phyloP scores from a whole-genome alignment of 2,797 vertebrate genomes.

The Gymnothorax javanicus region DNA sequence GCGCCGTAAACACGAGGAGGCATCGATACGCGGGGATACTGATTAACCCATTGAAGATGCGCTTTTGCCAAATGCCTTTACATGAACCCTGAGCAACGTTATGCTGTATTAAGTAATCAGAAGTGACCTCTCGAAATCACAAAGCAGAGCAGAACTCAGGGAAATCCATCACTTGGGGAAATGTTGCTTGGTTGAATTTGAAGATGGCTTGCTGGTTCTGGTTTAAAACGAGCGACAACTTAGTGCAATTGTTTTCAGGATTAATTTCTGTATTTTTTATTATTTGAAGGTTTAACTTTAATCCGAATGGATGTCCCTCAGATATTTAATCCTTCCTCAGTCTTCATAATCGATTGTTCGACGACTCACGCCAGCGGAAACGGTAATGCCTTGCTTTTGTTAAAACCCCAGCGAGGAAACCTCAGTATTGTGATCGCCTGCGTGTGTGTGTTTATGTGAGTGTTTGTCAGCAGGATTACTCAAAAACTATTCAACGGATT shows the following conservation, averaged over 20 bases:
- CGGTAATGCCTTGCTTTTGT: too few species aligned
- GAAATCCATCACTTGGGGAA: not conserved
- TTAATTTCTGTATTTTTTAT: not conserved
- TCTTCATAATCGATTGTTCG: too few species aligned
- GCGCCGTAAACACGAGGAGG: not conserved
- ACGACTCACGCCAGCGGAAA: too few species aligned
- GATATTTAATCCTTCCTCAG: too few species aligned
- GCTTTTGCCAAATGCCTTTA: not conserved
- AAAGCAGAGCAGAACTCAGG: not conserved
- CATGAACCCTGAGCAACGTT: not conserved
- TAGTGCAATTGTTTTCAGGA: not conserved
- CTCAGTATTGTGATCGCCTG: too few species aligned
- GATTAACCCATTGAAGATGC: not conserved
- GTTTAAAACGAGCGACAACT: not conserved
- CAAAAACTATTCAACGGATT: too few species aligned
- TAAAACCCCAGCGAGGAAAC: too few species aligned
- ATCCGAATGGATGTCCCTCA: not conserved
- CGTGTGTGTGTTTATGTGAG: too few species aligned
- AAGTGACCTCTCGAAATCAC: not conserved
- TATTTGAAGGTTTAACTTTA: not conserved
- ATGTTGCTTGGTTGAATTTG: not conserved
- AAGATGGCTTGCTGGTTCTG: not conserved
- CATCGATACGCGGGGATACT: not conserved
- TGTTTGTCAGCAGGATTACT: too few species aligned
- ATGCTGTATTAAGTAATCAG: not conserved